phyloP scores from a whole-genome alignment of 2,888 invertebrate species.

The Nephrotoma guestfalica region DNA sequence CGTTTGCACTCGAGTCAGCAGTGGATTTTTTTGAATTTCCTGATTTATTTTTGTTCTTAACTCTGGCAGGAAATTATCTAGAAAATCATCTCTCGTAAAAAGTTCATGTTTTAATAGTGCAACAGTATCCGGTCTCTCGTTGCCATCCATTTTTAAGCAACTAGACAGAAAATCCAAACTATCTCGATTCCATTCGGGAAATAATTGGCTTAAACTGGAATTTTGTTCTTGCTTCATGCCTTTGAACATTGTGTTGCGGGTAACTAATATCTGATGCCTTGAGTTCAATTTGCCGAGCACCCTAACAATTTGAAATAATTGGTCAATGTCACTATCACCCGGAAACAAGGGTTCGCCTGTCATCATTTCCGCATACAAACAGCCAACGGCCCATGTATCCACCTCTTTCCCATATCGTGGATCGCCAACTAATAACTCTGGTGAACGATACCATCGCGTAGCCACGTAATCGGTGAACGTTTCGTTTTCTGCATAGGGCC shows the following conservation, averaged over 20 bases:
- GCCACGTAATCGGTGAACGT: constrained; percentile 83
- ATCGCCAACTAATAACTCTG: constrained; percentile 72
- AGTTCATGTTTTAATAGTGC: constrained; percentile 49
- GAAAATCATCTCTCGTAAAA: constrained; percentile 50
- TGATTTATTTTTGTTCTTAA: constrained; percentile 46
- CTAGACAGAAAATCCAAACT: constrained; percentile 32
- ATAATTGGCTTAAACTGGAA: constrained; percentile 25
- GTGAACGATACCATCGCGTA: constrained; percentile 79
- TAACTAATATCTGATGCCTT: constrained; percentile 33
- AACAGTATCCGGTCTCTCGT: constrained; percentile 43
- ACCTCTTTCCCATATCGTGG: constrained; percentile 56
- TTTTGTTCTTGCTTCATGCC: constrained; percentile 26
- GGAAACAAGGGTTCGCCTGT: constrained; percentile 77
- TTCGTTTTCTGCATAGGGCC: constrained; percentile 57
- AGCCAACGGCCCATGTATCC: constrained; percentile 81
- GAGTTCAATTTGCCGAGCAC: constrained; percentile 48
- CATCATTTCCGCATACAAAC: constrained; percentile 72
- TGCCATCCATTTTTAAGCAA: constrained; percentile 48
- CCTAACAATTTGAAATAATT: constrained; percentile 66
- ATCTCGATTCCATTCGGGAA: constrained; percentile 31
- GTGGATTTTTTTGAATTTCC: constrained; percentile 41
- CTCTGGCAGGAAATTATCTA: constrained; percentile 49
- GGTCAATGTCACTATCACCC: constrained; percentile 82
- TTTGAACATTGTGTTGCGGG: constrained; percentile 32
- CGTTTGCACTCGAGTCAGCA: constrained; percentile 27